phyloP scores from a whole-genome alignment of 2,888 invertebrate genomes.

The Teinopalpus imperialis region DNA sequence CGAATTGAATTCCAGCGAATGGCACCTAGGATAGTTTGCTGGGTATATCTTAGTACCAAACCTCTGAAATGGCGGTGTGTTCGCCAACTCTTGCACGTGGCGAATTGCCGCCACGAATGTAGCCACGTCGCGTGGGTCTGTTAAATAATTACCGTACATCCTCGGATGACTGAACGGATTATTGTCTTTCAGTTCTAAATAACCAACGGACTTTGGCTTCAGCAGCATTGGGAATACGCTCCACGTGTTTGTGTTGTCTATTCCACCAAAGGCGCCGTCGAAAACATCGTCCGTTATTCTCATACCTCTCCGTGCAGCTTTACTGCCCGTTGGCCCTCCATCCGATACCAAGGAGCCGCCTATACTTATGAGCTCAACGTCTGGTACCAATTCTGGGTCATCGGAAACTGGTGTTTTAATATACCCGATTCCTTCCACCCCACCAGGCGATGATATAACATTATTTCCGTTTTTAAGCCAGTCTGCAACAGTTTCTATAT shows the following conservation, averaged over 20 bases:
- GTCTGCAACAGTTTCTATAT: conserved; percentile 37
- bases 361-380: conserved; percentile 85
- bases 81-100: conserved; percentile 79
- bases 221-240: conserved; percentile 86
- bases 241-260: conserved; percentile 82
- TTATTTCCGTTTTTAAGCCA: conserved; percentile 70
- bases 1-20: conserved; percentile 66
- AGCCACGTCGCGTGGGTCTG: conserved; percentile 82
- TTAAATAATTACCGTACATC: conserved; percentile 91
- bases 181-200: conserved; percentile 84
- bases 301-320: conserved; percentile 75
- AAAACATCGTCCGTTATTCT: conserved; percentile 80
- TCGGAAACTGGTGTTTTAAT: conserved; percentile 82
- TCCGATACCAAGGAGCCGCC: conserved; percentile 85
- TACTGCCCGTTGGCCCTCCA: conserved; percentile 66
- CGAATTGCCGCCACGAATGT: conserved; percentile 84
- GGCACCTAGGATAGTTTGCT: conserved; percentile 78
- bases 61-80: conserved; percentile 82
- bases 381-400: conserved; percentile 83
- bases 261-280: conserved; percentile 75
- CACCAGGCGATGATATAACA: conserved; percentile 80
- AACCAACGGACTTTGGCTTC: conserved; percentile 88
- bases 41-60: conserved; percentile 79
- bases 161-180: conserved; percentile 89
- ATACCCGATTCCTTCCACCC: conserved; percentile 85